These are phyloP conservation scores for Drosophila acutilabella DNA, from an alignment of 2,888 invertebrate genomes.

Conservation along the genomic window DNA sequence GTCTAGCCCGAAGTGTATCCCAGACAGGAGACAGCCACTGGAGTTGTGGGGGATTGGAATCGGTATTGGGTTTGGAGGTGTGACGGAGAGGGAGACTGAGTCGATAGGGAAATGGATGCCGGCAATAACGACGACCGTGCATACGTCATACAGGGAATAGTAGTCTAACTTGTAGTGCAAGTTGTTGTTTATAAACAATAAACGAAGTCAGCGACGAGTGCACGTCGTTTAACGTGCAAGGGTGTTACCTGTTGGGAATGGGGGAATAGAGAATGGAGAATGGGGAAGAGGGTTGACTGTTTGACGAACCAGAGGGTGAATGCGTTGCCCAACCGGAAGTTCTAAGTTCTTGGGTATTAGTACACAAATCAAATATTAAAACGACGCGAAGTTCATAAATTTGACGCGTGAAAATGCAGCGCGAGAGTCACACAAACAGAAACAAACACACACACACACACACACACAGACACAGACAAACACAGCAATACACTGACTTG, in stretches of 20 bases:
- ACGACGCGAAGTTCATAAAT: slow-evolving; percentile 61
- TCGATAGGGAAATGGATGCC: slow-evolving; percentile 35
- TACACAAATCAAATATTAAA: slow-evolving; percentile 73
- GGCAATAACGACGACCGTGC: slow-evolving; percentile 62
- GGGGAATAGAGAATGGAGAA: background rate
- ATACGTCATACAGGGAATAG: slow-evolving; percentile 56
- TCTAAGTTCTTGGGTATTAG: slow-evolving; percentile 48
- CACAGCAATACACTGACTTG: slow-evolving; percentile 12
- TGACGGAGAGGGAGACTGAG: slow-evolving; percentile 10
- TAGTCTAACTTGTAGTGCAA: slow-evolving; percentile 53
- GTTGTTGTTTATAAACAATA: slow-evolving; percentile 81
- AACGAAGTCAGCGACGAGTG: slow-evolving; percentile 60
- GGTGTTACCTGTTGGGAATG: slow-evolving; percentile 8
- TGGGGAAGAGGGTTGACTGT: background rate
- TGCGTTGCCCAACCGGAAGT: slow-evolving; percentile 56
- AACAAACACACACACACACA: slow-evolving; percentile 21
- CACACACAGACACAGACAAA: slow-evolving; percentile 17
- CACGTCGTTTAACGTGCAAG: slow-evolving; percentile 31
- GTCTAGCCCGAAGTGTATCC: slow-evolving; percentile 37
- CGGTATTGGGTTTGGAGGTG: slow-evolving; percentile 1
- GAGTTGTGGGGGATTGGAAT: slow-evolving; percentile 18
- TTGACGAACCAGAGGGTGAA: slow-evolving; percentile 26
- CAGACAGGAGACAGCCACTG: slow-evolving; percentile 34
- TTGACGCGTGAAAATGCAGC: slow-evolving; percentile 73
- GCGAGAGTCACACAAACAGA: slow-evolving; percentile 38